phyloP scores from a whole-genome alignment of 1,140 invertebrate genomes.

The Linepithema humile region DNA sequence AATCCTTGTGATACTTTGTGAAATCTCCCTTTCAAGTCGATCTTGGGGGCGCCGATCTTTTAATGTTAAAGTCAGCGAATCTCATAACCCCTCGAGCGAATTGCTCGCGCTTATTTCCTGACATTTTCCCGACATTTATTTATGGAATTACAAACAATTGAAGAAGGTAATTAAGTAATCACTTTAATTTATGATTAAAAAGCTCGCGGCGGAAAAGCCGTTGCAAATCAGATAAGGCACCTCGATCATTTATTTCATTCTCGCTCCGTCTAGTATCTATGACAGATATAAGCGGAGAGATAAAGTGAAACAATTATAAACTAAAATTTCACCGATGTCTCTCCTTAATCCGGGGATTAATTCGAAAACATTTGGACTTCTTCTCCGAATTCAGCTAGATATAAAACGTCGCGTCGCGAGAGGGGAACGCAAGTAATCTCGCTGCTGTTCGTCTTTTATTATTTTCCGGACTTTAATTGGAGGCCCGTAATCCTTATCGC shows the following conservation, averaged over 20 bases:
- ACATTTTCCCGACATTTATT: neutral
- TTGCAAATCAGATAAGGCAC: neutral
- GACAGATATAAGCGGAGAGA: neutral
- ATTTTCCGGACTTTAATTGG: conserved; percentile 67
- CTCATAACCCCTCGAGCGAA: neutral
- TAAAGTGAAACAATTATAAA: neutral
- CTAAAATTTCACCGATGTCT: neutral
- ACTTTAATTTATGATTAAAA: neutral
- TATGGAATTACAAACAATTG: neutral
- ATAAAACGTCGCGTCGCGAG: conserved; percentile 34
- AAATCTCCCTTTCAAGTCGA: conserved; percentile 63
- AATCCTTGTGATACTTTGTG: conserved; percentile 74
- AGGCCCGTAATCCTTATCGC: conserved; percentile 66
- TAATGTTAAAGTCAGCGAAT: conserved; percentile 50
- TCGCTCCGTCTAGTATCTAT: neutral
- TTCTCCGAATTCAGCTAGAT: neutral
- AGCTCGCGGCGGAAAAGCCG: too few relatives aligned
- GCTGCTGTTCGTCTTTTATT: conserved; percentile 61
- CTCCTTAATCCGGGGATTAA: neutral
- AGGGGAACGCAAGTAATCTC: conserved; percentile 53
- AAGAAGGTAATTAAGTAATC: neutral
- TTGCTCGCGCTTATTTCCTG: neutral
- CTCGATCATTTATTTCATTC: neutral
- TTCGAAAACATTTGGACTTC: neutral
- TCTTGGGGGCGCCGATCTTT: conserved; percentile 57